Percentiles rank a stretch among this genome's conserved stretches.
phyloP scores from a whole-genome alignment of 2,888 invertebrate species.

The Protodeltote pygarga region DNA sequence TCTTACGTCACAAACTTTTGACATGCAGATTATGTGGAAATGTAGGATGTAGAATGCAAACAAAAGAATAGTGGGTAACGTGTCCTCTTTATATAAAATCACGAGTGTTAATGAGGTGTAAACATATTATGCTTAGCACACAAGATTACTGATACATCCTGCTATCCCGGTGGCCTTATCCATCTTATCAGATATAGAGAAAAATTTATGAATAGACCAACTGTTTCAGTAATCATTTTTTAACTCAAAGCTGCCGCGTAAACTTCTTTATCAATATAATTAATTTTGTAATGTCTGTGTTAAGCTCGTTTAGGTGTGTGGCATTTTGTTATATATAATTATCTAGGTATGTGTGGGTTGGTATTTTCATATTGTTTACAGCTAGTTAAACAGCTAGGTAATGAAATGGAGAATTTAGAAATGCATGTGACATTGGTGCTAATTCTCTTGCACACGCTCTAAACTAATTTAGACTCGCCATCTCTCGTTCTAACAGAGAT shows the following conservation, averaged over 20 bases:
- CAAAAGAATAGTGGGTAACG: conserved; percentile 38
- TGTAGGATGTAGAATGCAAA: conserved; percentile 36
- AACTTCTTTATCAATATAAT: conserved; percentile 37
- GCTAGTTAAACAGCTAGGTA: too few relatives aligned
- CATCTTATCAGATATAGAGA: conserved; percentile 74
- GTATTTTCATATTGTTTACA: background rate
- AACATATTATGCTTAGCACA: conserved; percentile 69
- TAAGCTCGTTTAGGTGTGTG: conserved; percentile 22
- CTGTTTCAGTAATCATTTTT: conserved; percentile 61
- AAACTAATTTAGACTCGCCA: too few relatives aligned
- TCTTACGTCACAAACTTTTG: conserved; percentile 9
- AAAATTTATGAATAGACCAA: conserved; percentile 77
- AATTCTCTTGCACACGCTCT: too few relatives aligned
- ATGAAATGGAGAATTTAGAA: too few relatives aligned
- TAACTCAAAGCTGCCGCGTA: conserved; percentile 68
- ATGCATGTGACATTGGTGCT: too few relatives aligned
- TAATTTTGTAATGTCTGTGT: conserved; percentile 39
- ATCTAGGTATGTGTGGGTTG: background rate
- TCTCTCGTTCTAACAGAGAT: too few relatives aligned
- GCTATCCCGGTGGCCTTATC: conserved; percentile 83
- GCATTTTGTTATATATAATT: conserved; percentile 28
- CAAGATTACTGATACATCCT: conserved; percentile 83
- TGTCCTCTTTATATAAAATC: conserved; percentile 49
- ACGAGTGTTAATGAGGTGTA: conserved; percentile 62
- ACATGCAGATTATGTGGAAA: conserved; percentile 19